Evolutionary conservation across 2,113 vertebrate genomes (phyloP).

Genomic region (Xiphophorus maculatus): DNA sequence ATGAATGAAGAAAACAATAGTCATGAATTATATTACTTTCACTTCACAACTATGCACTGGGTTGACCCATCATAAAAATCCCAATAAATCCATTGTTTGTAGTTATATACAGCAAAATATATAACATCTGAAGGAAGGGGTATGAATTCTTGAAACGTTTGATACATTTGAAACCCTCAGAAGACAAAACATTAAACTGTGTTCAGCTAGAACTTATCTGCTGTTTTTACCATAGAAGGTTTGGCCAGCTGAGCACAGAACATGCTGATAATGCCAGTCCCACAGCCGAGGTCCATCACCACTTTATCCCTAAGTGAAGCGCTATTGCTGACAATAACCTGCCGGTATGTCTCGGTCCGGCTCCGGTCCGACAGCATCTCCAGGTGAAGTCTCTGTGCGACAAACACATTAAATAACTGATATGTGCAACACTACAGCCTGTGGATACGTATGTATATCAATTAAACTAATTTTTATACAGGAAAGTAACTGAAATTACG

Average conservation of each 20-base stretch:
- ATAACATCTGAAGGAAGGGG: neutral
- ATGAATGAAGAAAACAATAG: neutral
- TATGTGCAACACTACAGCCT: neutral
- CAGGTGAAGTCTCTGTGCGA: slow-evolving; percentile 81
- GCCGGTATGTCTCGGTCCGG: slow-evolving; percentile 79
- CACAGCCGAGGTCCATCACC: slow-evolving; percentile 84
- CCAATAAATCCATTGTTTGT: too few species aligned
- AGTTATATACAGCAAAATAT: neutral
- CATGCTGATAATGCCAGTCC: slow-evolving; percentile 85
- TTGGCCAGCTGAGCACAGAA: slow-evolving; percentile 81
- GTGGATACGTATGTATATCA: neutral
- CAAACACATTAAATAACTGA: neutral
- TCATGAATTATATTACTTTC: neutral
- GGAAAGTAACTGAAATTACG: neutral
- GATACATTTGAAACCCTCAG: neutral
- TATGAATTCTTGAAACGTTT: neutral
- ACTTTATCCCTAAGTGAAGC: slow-evolving; percentile 76
- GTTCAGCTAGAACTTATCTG: neutral
- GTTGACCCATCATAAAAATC: neutral
- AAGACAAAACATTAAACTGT: neutral
- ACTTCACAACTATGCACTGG: neutral
- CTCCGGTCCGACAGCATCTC: slow-evolving; percentile 85
- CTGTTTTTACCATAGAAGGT: slow-evolving; percentile 75
- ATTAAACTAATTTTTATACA: neutral
- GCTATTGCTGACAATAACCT: slow-evolving; percentile 78